Evolutionary conservation across 2,888 invertebrate genomes (phyloP).

Genomic region (Actias luna): DNA sequence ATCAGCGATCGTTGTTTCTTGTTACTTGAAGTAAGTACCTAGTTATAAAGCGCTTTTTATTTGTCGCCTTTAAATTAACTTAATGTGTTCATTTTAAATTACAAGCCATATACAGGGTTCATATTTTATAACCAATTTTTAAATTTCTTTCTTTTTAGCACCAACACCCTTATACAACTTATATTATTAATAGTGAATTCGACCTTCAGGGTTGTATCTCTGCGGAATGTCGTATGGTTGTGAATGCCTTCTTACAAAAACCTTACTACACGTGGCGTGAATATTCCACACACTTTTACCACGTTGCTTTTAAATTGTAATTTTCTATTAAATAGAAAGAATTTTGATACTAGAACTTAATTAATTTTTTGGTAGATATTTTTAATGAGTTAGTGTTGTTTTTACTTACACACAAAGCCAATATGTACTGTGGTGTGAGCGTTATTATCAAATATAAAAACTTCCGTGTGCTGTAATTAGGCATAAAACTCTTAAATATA

Average conservation of each 20-base stretch:
- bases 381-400: not conserved
- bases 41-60: slow-evolving; percentile 51
- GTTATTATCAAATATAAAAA: not conserved
- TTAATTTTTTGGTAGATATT: slow-evolving; percentile 8
- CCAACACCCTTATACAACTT: slow-evolving; percentile 39
- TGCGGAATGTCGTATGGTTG: slow-evolving; percentile 51
- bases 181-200: slow-evolving; percentile 53
- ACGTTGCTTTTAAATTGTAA: slow-evolving; percentile 23
- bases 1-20: slow-evolving; percentile 62
- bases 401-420: not conserved
- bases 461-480: not conserved
- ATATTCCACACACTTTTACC: slow-evolving; percentile 64
- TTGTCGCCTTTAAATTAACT: slow-evolving; percentile 18
- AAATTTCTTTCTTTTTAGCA: not conserved
- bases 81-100: not conserved
- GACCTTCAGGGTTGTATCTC: slow-evolving; percentile 65
- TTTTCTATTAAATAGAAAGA: not conserved
- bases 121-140: not conserved
- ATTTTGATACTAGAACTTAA: not conserved
- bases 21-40: slow-evolving; percentile 58
- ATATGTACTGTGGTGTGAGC: not conserved
- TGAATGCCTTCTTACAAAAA: slow-evolving; percentile 42
- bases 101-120: not conserved
- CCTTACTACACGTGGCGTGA: slow-evolving; percentile 63
- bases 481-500: not conserved